A percentile compares a stretch with the other conserved stretches of the same genome.
phyloP scores from a whole-genome alignment of 1,140 invertebrate genomes.

The Leguminivora glycinivorella region DNA sequence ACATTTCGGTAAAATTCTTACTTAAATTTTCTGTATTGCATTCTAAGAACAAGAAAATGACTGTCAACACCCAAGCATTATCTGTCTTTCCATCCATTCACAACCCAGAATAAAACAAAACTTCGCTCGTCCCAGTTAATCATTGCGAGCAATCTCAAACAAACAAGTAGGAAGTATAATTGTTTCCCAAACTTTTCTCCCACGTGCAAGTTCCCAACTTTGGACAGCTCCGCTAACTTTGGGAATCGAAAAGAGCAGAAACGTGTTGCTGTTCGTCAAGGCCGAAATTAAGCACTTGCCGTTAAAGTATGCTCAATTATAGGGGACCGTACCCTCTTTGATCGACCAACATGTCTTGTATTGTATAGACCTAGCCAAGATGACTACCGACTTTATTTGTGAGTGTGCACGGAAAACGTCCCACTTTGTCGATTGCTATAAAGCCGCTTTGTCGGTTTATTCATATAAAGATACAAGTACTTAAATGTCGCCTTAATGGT shows the following conservation, averaged over 20 bases:
- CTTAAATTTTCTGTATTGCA: too few species aligned
- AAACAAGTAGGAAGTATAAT: slow-evolving; percentile 27
- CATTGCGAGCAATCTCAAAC: slow-evolving; percentile 8
- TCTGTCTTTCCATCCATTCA: neutral
- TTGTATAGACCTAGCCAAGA: too few species aligned
- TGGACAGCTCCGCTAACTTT: slow-evolving; percentile 15
- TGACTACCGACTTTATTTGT: too few species aligned
- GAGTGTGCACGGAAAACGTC: too few species aligned
- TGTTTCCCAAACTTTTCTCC: slow-evolving; percentile 14
- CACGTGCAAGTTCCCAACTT: slow-evolving; percentile 7
- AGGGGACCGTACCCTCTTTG: neutral
- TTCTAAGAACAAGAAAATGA: too few species aligned
- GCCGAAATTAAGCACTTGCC: neutral
- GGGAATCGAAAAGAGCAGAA: slow-evolving; percentile 16
- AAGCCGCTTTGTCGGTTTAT: too few species aligned
- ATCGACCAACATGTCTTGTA: neutral
- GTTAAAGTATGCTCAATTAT: neutral
- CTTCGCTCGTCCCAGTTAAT: neutral
- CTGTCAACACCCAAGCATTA: neutral
- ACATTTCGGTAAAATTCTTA: too few species aligned
- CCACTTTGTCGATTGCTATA: too few species aligned
- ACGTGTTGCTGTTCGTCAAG: slow-evolving; percentile 14
- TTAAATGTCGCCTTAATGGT: too few species aligned
- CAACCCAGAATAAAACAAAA: neutral
- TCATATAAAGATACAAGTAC: too few species aligned